These are phyloP conservation scores for Albula goreensis DNA, from an alignment of 2,113 vertebrate genomes.

Conservation along the genomic window DNA sequence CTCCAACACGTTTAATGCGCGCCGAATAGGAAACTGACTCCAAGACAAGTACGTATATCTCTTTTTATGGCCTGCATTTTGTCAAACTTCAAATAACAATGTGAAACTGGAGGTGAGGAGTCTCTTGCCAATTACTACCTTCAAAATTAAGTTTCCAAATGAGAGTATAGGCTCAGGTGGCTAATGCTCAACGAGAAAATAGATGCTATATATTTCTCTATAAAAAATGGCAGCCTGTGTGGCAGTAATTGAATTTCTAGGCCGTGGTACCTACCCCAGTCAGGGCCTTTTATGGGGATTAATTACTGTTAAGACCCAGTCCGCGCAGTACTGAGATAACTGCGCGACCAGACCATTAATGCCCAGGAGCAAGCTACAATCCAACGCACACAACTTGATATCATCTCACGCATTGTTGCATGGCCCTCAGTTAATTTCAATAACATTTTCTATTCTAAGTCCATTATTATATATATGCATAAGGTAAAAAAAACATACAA, in stretches of 20 bases:
- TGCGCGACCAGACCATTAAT: slow-evolving; percentile 73
- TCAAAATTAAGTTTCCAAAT: slow-evolving; percentile 56
- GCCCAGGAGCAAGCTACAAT: slow-evolving; percentile 53
- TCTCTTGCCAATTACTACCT: slow-evolving; percentile 26
- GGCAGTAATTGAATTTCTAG: slow-evolving; percentile 84
- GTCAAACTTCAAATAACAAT: not conserved
- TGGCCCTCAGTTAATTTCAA: slow-evolving; percentile 76
- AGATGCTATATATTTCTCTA: slow-evolving; percentile 73
- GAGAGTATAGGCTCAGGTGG: slow-evolving; percentile 90
- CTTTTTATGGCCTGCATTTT: not conserved
- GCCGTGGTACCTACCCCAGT: slow-evolving; percentile 89
- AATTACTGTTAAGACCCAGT: slow-evolving; percentile 87
- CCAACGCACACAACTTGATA: slow-evolving; percentile 50
- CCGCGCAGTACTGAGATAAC: slow-evolving; percentile 75
- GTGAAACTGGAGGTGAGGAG: not conserved
- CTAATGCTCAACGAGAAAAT: slow-evolving; percentile 67
- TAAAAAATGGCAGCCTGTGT: slow-evolving; percentile 69
- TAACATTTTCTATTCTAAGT: slow-evolving; percentile 65
- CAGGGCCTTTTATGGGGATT: slow-evolving; percentile 94
- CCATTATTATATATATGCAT: slow-evolving; percentile 10
- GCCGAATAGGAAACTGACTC: not conserved
- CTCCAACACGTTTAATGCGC: not conserved
- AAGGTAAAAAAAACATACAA: slow-evolving; percentile 8
- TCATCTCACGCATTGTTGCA: slow-evolving; percentile 65
- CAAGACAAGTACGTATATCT: not conserved